Base-by-base conservation (phyloP, 1,140 invertebrate genomes). In the Apis florea region DNA sequence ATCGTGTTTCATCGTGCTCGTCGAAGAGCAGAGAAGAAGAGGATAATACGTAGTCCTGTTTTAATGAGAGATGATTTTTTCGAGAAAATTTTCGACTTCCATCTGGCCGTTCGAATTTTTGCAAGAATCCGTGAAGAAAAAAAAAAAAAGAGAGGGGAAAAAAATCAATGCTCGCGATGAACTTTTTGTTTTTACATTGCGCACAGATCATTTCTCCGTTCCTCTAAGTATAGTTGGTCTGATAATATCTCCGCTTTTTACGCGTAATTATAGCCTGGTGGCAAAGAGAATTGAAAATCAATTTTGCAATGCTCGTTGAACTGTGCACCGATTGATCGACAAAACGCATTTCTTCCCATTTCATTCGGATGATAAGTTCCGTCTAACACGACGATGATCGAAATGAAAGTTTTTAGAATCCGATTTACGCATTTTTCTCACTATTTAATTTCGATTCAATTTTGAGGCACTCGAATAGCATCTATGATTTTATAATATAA, bases 231-330 rank as follows among this genome's bases (percentile, higher is more conserved):
- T 78, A 78, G 76, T 78, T 78, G n/a, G 17, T 31, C 76, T 70
- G 67, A 47, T 70, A 78, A 78, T 61, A 78, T 61, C 76, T 19
- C 76, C 40, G 75, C 75, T 78, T 78, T 77, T 78, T 61, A 78
- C 66, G 76, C 47, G 76, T 78, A 78, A 70, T 78, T 78, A 78
- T 78, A 78, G 66, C 66, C 54, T 26, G 24, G 54, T 24, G 51
- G 24, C 17, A 70, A 70, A 70, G 67, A 51, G 56, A 78, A 78
- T 78, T 78, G 76, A 78, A 78, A 78, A 78, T 78, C 76, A 78
- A 78, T 78, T 78, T 70, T 70, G 56, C 17, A 51, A 70, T 67
- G 56, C 67, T 70, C 76, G 1, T 19, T 56, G 67, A 70, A 68
- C 76, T 61, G 76, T 78, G 19, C 66, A n/a, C 56, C 70, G 24